These are phyloP conservation scores for Luperina testacea DNA, from an alignment of 2,888 invertebrate genomes.

Conservation along the genomic window DNA sequence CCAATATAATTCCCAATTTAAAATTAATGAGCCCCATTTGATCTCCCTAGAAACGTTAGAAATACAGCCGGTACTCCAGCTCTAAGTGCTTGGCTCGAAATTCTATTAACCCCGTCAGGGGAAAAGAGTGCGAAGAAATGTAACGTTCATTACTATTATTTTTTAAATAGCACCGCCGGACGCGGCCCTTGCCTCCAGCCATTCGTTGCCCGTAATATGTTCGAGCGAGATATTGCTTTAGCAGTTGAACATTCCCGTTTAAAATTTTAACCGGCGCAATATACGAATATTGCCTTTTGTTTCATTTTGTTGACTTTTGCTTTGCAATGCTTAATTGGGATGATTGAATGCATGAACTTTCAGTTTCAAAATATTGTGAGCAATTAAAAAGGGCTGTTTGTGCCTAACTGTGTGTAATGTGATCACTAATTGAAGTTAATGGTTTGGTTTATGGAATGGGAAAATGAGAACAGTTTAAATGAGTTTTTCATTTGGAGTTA, in stretches of 20 bases:
- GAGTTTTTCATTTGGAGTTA: neutral
- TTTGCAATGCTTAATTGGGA: conserved; percentile 51
- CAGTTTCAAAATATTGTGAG: conserved; percentile 41
- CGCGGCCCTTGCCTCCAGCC: conserved; percentile 19
- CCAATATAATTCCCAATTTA: conserved; percentile 2
- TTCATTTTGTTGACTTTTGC: conserved; percentile 48
- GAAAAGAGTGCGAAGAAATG: conserved; percentile 46
- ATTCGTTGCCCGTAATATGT: conserved; percentile 39
- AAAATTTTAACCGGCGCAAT: conserved; percentile 37
- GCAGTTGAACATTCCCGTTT: conserved; percentile 43
- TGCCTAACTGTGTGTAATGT: conserved; percentile 43
- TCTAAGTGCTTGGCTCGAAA: conserved; percentile 36
- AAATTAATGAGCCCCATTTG: conserved; percentile 6
- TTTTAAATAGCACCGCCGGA: conserved; percentile 43
- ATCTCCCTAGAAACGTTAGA: conserved; percentile 8
- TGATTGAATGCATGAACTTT: conserved; percentile 55
- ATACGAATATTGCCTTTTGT: conserved; percentile 50
- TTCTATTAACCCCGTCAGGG: conserved; percentile 42
- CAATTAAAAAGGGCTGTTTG: conserved; percentile 48
- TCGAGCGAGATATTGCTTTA: conserved; percentile 50
- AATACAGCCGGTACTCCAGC: conserved; percentile 14
- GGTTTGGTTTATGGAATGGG: conserved; percentile 12
- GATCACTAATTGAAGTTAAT: conserved; percentile 39
- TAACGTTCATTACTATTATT: conserved; percentile 47
- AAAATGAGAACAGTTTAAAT: conserved; percentile 8